Evolutionary conservation across 1,140 invertebrate species (phyloP).

Genomic region (Grapholita molesta): DNA sequence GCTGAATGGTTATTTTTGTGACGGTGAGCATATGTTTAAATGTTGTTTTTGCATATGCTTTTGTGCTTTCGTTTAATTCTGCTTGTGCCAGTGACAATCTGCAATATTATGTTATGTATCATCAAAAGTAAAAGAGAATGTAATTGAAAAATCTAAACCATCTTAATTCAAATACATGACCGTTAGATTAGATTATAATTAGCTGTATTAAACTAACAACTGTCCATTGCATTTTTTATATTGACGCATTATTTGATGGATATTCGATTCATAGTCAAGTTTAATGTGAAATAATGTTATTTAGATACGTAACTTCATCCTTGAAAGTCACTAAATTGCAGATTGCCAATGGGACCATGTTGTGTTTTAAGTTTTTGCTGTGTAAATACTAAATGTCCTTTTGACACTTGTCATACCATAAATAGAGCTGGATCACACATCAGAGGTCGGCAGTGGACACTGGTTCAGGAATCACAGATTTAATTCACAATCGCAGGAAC

Average conservation of each 20-base stretch:
- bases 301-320: not conserved
- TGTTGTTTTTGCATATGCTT: slow-evolving; percentile 51
- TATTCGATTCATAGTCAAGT: too few relatives aligned
- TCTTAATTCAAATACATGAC: too few relatives aligned
- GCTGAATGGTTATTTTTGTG: slow-evolving; percentile 23
- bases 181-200: too few relatives aligned
- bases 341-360: slow-evolving; percentile 42
- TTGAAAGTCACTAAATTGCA: slow-evolving; percentile 20
- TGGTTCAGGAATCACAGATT: slow-evolving; percentile 81
- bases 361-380: slow-evolving; percentile 69
- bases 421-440: slow-evolving; percentile 77
- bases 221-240: too few relatives aligned
- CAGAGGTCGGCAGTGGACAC: slow-evolving; percentile 78
- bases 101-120: not conserved
- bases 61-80: slow-evolving; percentile 66
- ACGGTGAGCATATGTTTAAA: slow-evolving; percentile 25
- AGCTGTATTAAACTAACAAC: too few relatives aligned
- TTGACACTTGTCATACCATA: slow-evolving; percentile 65
- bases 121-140: not conserved
- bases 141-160: not conserved
- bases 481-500: slow-evolving; percentile 80
- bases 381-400: slow-evolving; percentile 73
- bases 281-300: too few relatives aligned
- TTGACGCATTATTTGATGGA: too few relatives aligned
- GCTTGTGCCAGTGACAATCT: slow-evolving; percentile 39